Conservation (phyloP, 2,113 vertebrate species). For the Urocolius indicus region DNA sequence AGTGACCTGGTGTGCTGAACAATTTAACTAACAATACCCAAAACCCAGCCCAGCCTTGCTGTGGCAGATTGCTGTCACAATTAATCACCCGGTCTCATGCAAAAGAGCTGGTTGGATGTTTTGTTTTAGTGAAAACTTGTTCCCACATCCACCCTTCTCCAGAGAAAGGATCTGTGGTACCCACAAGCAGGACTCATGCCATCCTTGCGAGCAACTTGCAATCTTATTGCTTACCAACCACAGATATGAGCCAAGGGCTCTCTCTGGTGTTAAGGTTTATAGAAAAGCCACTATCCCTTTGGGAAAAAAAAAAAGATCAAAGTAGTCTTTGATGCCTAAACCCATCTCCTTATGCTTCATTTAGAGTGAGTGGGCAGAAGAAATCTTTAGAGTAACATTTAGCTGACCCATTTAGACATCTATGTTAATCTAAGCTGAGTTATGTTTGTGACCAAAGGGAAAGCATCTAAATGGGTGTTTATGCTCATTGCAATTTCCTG, state of each 20-base stretch:
- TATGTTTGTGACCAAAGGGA: neutral
- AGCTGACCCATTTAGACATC: neutral
- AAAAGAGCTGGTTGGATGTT: neutral
- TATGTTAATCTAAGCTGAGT: neutral
- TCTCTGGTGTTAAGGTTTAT: neutral
- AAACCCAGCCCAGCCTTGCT: neutral
- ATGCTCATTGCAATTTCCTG: neutral
- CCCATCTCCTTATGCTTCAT: neutral
- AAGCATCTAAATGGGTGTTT: neutral
- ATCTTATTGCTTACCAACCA: neutral
- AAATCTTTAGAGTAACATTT: neutral
- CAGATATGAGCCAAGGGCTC: neutral
- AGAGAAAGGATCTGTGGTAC: neutral
- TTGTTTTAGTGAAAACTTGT: neutral
- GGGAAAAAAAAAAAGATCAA: neutral
- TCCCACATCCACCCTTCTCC: neutral
- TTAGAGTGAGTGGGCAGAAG: neutral
- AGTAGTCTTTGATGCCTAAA: neutral
- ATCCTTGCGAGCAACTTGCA: neutral
- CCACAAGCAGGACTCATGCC: neutral
- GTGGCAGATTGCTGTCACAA: neutral
- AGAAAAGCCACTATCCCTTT: neutral
- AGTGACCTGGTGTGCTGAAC: neutral
- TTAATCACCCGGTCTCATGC: neutral
- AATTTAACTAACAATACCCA: neutral